Evolutionary conservation across 2,113 vertebrate species (phyloP), one percentile per base, ranked within the genome.

Genomic region (Columba janthina): DNA sequence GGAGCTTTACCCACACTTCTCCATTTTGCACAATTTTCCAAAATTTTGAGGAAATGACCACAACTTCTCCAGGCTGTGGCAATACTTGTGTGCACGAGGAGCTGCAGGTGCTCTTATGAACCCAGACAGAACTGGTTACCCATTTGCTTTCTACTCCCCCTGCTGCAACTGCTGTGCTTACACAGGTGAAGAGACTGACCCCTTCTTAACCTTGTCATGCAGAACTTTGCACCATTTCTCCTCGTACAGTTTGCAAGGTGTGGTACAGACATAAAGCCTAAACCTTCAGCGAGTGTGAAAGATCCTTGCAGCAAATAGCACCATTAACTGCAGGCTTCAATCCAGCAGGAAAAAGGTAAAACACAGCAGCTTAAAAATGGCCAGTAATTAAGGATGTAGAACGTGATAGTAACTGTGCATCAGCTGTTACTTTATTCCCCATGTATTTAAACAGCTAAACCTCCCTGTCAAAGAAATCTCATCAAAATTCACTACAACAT

Each of bases 171-270:
- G 56, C 79, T 71, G 69, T 36, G 38, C 31, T 42, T 70, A 9
- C 13, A 69, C 36, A 36, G 31, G 19, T 40, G 13, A 62, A 36
- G 5, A 40, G n/a, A 54, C 44, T 8, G 28, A 56, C 9, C 24
- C 5, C 10, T 79, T 42, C 40, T 40, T 20, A 51, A 67, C 6
- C 6, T 4, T 5, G 10, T 38, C 1, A 0, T 11, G 13, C 25
- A 53, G 29, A 62, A 72, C 48, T 66, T 5, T 18, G 29, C 46
- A 44, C 0, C 0, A n/a, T 15, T 61, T 61, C 34, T 84, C 62
- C 25, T 80, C 9, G 2, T 53, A 48, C n/a, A 42, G 10, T 72
- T 42, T 42, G 20, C 67, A 51, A 51, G 2, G 9, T 10, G 5
- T 2, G 5, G 28, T 16, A 67, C n/a, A 64, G 42, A 42, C 34